A percentile compares a stretch with the other conserved stretches of the same genome.
These are phyloP conservation scores for Eristalis arbustorum DNA, from an alignment of 2,888 invertebrate genomes.

Conservation along the genomic window DNA sequence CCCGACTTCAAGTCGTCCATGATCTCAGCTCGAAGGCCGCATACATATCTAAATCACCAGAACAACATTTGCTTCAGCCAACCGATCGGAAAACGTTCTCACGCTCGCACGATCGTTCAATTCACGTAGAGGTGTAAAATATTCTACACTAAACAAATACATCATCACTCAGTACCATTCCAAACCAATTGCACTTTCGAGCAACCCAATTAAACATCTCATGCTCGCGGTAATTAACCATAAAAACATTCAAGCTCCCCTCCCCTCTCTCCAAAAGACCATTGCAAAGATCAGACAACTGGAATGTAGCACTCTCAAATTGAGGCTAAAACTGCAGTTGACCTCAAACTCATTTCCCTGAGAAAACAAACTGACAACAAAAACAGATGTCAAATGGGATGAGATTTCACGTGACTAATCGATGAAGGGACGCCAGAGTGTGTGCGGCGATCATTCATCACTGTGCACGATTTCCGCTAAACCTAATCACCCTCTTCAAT, in stretches of 20 bases:
- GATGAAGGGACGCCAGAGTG: not conserved
- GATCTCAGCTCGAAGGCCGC: not conserved
- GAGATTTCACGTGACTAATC: not conserved
- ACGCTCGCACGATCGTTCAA: not conserved
- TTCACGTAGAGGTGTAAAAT: not conserved
- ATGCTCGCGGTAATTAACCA: not conserved
- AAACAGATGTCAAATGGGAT: not conserved
- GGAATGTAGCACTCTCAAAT: not conserved
- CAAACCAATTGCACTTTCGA: not conserved
- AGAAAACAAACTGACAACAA: not conserved
- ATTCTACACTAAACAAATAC: too few species aligned
- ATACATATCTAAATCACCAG: not conserved
- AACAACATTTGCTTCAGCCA: not conserved
- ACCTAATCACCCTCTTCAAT: slow-evolving; percentile 17
- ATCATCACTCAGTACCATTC: too few species aligned
- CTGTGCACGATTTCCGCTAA: slow-evolving; percentile 9
- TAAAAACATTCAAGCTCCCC: not conserved
- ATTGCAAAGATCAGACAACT: not conserved
- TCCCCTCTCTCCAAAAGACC: not conserved
- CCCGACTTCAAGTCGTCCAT: not conserved
- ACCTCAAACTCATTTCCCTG: not conserved
- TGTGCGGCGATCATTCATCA: not conserved
- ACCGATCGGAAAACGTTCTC: not conserved
- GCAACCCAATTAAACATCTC: not conserved
- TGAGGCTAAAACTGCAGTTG: not conserved